phyloP scores from a whole-genome alignment of 2,113 vertebrate species.

The Rhinolophus sinicus region DNA sequence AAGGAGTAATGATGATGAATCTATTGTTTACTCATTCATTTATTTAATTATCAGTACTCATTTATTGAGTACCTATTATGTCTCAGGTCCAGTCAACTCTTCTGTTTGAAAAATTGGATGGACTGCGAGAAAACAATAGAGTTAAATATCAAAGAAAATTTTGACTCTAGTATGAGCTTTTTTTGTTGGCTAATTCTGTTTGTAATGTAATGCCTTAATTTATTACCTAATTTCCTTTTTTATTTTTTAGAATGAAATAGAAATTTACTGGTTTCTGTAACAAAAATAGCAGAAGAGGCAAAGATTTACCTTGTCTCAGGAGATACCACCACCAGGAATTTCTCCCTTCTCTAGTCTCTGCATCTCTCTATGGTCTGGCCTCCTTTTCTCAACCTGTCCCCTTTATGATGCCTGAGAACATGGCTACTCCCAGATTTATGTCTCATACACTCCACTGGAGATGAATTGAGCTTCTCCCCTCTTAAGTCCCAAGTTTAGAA shows the following conservation, averaged over 20 bases:
- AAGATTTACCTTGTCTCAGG: not conserved
- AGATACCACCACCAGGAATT: not conserved
- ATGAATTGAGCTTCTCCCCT: not conserved
- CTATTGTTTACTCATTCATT: not conserved
- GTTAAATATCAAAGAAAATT: not conserved
- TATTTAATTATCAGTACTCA: not conserved
- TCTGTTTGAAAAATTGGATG: not conserved
- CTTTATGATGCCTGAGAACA: not conserved
- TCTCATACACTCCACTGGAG: not conserved
- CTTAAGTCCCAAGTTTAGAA: not conserved
- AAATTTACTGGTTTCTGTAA: not conserved
- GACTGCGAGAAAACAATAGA: not conserved
- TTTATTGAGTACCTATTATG: not conserved
- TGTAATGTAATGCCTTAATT: not conserved
- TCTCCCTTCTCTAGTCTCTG: not conserved
- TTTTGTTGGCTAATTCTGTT: not conserved
- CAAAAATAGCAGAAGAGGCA: not conserved
- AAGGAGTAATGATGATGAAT: not conserved
- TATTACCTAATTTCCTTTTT: not conserved
- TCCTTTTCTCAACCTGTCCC: not conserved
- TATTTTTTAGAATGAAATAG: not conserved
- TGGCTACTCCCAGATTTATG: too few species aligned
- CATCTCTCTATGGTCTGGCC: not conserved
- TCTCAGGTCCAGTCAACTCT: not conserved
- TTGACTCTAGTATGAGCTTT: not conserved